phyloP scores from a whole-genome alignment of 2,797 vertebrate genomes.

The Pyrocephalus nanus region DNA sequence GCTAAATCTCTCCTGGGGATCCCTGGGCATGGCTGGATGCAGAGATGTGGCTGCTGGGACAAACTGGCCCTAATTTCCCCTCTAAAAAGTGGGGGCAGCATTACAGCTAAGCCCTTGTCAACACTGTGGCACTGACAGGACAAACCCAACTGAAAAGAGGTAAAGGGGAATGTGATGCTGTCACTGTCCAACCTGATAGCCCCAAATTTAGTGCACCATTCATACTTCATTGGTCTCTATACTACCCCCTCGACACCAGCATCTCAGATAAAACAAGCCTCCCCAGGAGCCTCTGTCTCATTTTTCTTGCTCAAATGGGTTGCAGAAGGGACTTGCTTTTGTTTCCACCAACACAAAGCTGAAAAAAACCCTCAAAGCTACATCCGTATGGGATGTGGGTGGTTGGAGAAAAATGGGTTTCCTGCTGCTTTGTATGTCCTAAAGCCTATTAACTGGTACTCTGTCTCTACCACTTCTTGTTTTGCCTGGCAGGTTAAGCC shows the following conservation, averaged over 20 bases:
- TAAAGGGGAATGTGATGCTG: background rate
- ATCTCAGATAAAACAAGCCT: background rate
- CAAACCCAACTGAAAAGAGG: background rate
- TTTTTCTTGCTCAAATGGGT: slow-evolving; percentile 35
- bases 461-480: slow-evolving; percentile 27
- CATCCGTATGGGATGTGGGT: slow-evolving; percentile 36
- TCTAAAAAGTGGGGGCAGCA: background rate
- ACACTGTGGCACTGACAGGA: background rate
- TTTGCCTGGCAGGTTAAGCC: slow-evolving; percentile 49
- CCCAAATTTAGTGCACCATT: background rate
- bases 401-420: slow-evolving; percentile 53
- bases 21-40: background rate
- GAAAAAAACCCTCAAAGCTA: background rate
- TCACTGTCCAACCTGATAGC: background rate
- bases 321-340: slow-evolving; percentile 51
- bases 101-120: background rate
- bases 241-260: background rate
- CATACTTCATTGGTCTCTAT: background rate
- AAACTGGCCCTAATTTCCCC: background rate
- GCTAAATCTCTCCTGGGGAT: background rate
- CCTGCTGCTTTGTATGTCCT: slow-evolving; percentile 52
- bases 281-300: background rate
- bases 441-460: slow-evolving; percentile 49
- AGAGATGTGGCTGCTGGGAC: background rate
- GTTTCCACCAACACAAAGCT: slow-evolving; percentile 44